Conservation (phyloP, 2,888 invertebrate genomes). For the Orthonychiurus folsomi region DNA sequence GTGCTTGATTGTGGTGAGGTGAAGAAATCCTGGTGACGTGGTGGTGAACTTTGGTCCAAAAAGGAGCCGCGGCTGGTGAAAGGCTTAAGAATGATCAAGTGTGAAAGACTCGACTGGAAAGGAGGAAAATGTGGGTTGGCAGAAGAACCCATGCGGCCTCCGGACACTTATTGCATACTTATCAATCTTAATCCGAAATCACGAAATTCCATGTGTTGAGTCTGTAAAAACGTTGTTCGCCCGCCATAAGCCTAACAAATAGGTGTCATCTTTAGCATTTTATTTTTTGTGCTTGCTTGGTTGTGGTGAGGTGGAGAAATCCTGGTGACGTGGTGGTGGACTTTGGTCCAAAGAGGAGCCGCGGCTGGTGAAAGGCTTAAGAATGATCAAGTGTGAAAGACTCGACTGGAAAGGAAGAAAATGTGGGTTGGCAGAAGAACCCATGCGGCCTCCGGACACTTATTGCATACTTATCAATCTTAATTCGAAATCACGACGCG, state of each 20-base stretch:
- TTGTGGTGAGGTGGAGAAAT: no score
- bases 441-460: not conserved
- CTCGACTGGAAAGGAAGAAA: not conserved
- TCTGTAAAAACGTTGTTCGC: not conserved
- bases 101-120: no score
- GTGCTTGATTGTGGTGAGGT: no score
- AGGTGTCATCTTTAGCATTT: constrained; percentile 1
- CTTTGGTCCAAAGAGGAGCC: not conserved
- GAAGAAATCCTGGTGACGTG: not conserved
- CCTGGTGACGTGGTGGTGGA: not conserved
- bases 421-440: not conserved
- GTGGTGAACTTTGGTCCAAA: no score
- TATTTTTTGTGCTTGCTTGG: not conserved
- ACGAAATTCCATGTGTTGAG: not conserved
- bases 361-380: not conserved
- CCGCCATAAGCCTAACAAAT: not conserved
- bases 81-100: not conserved
- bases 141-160: no score
- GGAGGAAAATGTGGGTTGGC: no score
- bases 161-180: not conserved
- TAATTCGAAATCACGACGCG: not conserved
- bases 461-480: constrained; percentile 1
- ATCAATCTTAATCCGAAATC: constrained; percentile 1
- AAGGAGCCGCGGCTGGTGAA: not conserved
- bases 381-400: not conserved